These are phyloP conservation scores for Platyura marginata DNA, from an alignment of 1,140 invertebrate genomes.

Conservation along the genomic window DNA sequence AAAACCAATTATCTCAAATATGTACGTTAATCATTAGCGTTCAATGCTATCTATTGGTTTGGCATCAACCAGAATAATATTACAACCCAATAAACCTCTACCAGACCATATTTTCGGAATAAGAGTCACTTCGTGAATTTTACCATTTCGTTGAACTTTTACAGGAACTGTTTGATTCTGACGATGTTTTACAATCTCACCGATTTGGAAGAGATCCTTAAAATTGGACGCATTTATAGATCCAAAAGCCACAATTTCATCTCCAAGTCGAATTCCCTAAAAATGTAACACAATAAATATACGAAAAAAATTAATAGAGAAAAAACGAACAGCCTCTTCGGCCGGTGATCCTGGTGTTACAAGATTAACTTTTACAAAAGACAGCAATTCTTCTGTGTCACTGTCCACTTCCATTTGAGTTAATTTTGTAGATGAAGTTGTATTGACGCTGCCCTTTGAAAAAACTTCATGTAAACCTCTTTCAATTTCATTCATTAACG, in stretches of 20 bases:
- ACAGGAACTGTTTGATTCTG: conserved; percentile 39
- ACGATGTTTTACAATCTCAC: conserved; percentile 52
- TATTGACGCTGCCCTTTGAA: no score
- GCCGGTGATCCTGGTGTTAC: conserved; percentile 66
- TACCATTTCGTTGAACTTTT: conserved; percentile 33
- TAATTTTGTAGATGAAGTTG: not conserved
- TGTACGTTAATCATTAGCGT: no score
- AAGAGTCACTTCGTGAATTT: conserved; percentile 32
- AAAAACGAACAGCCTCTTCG: conserved; percentile 44
- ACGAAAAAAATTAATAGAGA: no score
- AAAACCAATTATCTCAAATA: no score
- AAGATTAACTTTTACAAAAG: conserved; percentile 50
- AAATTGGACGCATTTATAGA: conserved; percentile 60
- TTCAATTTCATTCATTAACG: conserved; percentile 73
- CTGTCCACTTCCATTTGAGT: no score
- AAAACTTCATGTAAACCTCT: conserved; percentile 38
- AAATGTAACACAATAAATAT: no score
- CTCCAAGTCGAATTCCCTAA: conserved; percentile 57
- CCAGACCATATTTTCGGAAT: conserved; percentile 53
- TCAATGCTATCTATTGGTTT: no score
- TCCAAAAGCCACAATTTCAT: conserved; percentile 68
- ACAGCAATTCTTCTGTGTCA: not conserved
- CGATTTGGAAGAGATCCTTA: conserved; percentile 42
- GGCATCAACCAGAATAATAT: conserved; percentile 30
- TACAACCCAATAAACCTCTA: conserved; percentile 58